Evolutionary conservation across 2,113 vertebrate species (phyloP).

Genomic region (Barnardius zonarius): DNA sequence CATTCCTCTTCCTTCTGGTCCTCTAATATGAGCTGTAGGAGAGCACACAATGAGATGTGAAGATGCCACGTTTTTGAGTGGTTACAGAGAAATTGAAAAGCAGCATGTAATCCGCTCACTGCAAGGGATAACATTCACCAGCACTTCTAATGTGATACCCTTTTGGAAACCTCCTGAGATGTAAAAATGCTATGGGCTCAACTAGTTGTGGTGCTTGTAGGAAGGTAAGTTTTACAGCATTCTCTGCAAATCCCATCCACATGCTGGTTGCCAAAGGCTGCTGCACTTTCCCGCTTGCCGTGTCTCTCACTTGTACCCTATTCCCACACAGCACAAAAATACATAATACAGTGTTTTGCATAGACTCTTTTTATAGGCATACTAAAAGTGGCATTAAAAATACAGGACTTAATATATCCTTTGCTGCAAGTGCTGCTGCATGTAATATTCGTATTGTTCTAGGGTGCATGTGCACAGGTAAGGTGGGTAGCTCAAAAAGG

Average conservation of each 20-base stretch:
- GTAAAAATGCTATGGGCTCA: neutral
- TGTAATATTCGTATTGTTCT: constrained; percentile 34
- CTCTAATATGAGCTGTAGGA: neutral
- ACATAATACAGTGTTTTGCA: neutral
- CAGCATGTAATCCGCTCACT: neutral
- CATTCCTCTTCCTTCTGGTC: neutral
- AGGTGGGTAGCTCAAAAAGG: neutral
- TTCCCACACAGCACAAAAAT: neutral
- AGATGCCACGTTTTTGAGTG: neutral
- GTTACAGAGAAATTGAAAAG: neutral
- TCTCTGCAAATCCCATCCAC: neutral
- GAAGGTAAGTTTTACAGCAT: neutral
- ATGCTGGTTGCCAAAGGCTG: neutral
- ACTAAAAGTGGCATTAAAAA: constrained; percentile 52
- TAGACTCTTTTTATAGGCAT: constrained; percentile 38
- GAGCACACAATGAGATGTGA: neutral
- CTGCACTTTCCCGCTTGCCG: neutral
- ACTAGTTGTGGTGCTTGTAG: neutral
- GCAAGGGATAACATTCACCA: neutral
- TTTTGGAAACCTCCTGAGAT: neutral
- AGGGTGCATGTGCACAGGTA: neutral
- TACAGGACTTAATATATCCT: constrained; percentile 26
- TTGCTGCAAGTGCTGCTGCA: constrained; percentile 3
- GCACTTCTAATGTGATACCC: neutral
- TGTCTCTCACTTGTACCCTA: neutral